These are phyloP conservation scores for Hydra vulgaris DNA, from an alignment of 30 jellyfish, hydroid and myxozoan species.

Conservation along the genomic window DNA sequence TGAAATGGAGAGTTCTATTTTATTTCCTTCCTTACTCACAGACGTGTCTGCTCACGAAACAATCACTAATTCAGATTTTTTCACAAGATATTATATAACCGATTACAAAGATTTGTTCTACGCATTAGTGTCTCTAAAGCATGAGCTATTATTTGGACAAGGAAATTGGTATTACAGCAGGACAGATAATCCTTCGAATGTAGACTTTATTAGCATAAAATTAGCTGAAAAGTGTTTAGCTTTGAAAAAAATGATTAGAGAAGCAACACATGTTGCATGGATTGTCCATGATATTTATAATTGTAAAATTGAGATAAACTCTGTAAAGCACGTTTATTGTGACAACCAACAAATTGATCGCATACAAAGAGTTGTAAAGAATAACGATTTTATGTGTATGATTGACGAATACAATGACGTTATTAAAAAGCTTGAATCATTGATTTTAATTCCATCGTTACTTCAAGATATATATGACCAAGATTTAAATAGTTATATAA, in stretches of 20 bases:
- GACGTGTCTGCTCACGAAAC: slow-evolving; percentile 2
- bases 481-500: background rate
- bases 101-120: slow-evolving; percentile 1
- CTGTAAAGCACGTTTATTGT: background rate
- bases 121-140: background rate
- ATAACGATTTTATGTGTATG: background rate
- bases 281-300: background rate
- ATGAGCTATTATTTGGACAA: background rate
- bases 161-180: background rate
- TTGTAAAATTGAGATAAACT: background rate
- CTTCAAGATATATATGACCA: background rate
- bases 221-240: background rate
- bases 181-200: background rate
- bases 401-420: background rate
- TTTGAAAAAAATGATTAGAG: background rate
- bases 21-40: slow-evolving; percentile 2
- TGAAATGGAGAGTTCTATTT: slow-evolving; percentile 7
- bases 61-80: slow-evolving; percentile 27
- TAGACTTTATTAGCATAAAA: background rate
- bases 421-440: slow-evolving; percentile 1
- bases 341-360: background rate
- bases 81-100: background rate
- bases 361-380: background rate
- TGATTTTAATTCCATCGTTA: slow-evolving; percentile 2
- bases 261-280: slow-evolving; percentile 9